Percentiles rank a stretch among this genome's conserved stretches.
Evolutionary conservation across 2,888 invertebrate species (phyloP).

Genomic region (Drosophila mulleri): DNA sequence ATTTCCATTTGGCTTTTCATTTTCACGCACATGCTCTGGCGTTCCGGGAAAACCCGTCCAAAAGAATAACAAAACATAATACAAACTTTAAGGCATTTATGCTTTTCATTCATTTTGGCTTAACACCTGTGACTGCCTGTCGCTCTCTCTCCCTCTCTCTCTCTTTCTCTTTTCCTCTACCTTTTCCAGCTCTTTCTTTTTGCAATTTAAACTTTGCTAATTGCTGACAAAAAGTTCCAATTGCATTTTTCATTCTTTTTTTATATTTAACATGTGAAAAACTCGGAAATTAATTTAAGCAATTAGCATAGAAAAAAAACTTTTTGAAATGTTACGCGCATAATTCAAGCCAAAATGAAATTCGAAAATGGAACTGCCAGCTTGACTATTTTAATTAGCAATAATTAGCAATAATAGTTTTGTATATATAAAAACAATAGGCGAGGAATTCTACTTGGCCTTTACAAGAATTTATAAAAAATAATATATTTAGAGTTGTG

Average conservation of each 20-base stretch:
- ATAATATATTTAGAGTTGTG: too few species aligned
- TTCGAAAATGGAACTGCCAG: neutral
- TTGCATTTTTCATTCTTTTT: conserved; percentile 2
- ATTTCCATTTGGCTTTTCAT: conserved; percentile 30
- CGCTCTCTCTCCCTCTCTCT: neutral
- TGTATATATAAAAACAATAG: too few species aligned
- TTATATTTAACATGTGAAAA: neutral
- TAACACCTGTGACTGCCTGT: conserved; percentile 34
- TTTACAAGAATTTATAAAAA: too few species aligned
- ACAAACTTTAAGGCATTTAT: conserved; percentile 40
- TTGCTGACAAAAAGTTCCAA: conserved; percentile 31
- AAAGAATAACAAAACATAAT: conserved; percentile 14
- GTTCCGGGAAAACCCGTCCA: neutral
- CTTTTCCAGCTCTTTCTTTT: conserved; percentile 8
- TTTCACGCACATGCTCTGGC: conserved; percentile 27
- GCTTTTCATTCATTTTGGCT: conserved; percentile 23
- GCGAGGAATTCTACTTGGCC: too few species aligned
- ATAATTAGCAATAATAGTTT: too few species aligned
- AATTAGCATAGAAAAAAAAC: neutral
- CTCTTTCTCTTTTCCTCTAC: neutral
- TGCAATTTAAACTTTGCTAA: conserved; percentile 48
- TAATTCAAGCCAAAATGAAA: neutral
- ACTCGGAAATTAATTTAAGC: neutral
- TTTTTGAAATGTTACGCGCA: neutral
- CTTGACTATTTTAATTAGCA: neutral